Conservation (phyloP, 1,140 invertebrate genomes). For the Parasteatoda tepidariorum region DNA sequence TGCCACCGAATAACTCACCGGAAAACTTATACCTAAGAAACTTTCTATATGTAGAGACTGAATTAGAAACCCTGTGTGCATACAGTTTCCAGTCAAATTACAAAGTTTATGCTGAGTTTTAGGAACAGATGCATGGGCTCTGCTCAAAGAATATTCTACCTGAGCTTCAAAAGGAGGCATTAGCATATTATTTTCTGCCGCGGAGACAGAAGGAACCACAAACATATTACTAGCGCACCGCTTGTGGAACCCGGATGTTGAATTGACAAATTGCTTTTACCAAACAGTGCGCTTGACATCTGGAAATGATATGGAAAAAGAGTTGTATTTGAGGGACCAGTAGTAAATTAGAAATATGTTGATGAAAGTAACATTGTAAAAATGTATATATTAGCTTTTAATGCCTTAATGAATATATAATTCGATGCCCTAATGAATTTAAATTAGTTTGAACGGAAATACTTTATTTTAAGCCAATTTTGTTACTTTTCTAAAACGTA, state of each 20-base stretch:
- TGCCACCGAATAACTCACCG: too few relatives aligned
- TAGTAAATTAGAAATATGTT: neutral
- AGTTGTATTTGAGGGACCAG: neutral
- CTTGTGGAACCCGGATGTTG: neutral
- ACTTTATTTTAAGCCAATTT: too few relatives aligned
- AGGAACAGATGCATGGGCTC: neutral
- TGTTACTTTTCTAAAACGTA: too few relatives aligned
- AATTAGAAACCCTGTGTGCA: neutral
- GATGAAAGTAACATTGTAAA: neutral
- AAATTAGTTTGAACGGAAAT: too few relatives aligned
- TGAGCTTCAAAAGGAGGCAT: neutral
- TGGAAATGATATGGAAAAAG: constrained; percentile 31
- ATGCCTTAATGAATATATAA: too few relatives aligned
- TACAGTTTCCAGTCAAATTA: neutral
- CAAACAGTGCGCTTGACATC: constrained; percentile 10
- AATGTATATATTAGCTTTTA: too few relatives aligned
- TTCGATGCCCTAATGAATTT: too few relatives aligned
- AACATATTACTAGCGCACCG: constrained; percentile 5
- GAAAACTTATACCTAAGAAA: too few relatives aligned
- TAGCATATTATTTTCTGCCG: constrained; percentile 51
- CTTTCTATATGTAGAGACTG: neutral
- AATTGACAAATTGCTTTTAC: constrained; percentile 53
- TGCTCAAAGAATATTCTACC: neutral
- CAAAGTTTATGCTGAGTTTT: neutral
- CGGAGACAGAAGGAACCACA: neutral